Conservation (phyloP, 2,888 invertebrate genomes). For the Melinaea menophilus region DNA sequence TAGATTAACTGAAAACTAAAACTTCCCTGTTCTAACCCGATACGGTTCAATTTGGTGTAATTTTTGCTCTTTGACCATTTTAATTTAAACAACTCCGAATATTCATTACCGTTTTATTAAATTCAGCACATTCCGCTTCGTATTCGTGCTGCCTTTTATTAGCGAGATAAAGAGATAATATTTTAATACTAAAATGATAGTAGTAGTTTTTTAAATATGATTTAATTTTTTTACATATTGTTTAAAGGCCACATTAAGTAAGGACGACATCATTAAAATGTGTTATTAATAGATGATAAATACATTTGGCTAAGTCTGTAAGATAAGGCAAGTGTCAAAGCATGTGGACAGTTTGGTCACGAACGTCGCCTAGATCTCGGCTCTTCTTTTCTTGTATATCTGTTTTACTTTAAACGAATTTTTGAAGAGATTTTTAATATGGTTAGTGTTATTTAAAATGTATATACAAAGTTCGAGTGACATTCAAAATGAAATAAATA, state of each 20-base stretch:
- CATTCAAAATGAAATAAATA: not conserved
- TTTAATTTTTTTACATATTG: no score
- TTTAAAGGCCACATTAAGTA: no score
- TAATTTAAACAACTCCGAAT: slow-evolving; percentile 17
- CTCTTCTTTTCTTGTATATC: slow-evolving; percentile 27
- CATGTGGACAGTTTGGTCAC: slow-evolving; percentile 30
- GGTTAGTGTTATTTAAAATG: slow-evolving; percentile 35
- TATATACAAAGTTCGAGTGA: slow-evolving; percentile 34
- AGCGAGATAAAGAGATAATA: not conserved
- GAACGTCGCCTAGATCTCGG: slow-evolving; percentile 28
- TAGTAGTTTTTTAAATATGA: not conserved
- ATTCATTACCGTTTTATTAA: slow-evolving; percentile 18
- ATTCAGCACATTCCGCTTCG: slow-evolving; percentile 7
- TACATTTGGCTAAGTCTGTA: slow-evolving; percentile 23
- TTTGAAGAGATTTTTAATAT: not conserved
- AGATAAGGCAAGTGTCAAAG: slow-evolving; percentile 30
- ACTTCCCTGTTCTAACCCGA: slow-evolving; percentile 8
- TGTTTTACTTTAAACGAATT: slow-evolving; percentile 10
- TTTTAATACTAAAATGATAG: slow-evolving; percentile 2
- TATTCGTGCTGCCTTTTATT: not conserved
- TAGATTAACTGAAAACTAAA: slow-evolving; percentile 13
- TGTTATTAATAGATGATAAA: slow-evolving; percentile 25
- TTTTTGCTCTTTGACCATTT: slow-evolving; percentile 12
- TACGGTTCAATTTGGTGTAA: slow-evolving; percentile 5
- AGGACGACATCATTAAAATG: no score